Evolutionary conservation across 2,797 vertebrate species (phyloP).

Genomic region (Peromyscus melanophrys): DNA sequence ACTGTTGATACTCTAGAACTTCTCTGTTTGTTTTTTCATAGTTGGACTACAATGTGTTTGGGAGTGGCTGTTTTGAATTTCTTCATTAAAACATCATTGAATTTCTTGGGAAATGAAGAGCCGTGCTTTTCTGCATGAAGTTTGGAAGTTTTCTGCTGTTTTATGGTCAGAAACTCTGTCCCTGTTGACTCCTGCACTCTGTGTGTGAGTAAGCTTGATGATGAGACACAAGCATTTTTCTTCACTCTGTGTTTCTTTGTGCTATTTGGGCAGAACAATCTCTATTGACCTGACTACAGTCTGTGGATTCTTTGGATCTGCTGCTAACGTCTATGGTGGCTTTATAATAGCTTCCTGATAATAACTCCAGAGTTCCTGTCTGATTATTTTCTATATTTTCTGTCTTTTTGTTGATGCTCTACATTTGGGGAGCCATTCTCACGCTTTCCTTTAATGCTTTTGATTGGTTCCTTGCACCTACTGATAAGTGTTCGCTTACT

Average conservation of each 20-base stretch:
- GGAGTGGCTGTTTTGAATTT: background rate
- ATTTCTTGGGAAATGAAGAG: background rate
- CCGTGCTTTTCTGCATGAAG: background rate
- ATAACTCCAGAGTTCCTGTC: background rate
- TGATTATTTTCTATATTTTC: background rate
- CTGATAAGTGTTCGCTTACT: background rate
- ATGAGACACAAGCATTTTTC: background rate
- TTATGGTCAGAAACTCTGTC: background rate
- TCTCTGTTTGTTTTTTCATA: background rate
- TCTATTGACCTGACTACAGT: background rate
- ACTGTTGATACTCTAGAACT: background rate
- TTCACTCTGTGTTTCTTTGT: background rate
- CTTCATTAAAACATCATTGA: background rate
- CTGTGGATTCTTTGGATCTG: background rate
- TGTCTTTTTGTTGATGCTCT: background rate
- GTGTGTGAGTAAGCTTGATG: too few relatives aligned
- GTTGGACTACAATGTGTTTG: background rate
- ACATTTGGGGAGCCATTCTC: background rate
- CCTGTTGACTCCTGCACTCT: background rate
- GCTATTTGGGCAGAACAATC: background rate
- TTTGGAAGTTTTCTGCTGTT: background rate
- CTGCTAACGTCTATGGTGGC: background rate
- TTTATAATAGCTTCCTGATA: background rate
- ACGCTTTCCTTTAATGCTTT: background rate
- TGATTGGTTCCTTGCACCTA: background rate